Evolutionary conservation across 2,797 vertebrate species (phyloP).

Genomic region (Schizopygopsis malacanthus): DNA sequence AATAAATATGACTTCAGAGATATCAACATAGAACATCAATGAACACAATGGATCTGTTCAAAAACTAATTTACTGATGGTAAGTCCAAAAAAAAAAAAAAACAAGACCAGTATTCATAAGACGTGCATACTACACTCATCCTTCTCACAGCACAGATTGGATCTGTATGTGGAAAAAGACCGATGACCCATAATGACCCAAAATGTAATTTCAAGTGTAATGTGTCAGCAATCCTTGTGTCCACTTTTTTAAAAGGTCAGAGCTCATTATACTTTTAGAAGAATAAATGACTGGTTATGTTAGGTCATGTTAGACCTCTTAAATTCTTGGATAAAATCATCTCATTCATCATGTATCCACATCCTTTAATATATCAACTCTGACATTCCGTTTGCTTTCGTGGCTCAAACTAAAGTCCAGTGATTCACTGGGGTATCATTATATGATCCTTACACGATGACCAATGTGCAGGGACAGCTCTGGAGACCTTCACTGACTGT

Average conservation of each 20-base stretch:
- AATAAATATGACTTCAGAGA: not conserved
- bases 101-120: not conserved
- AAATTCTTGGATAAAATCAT: not conserved
- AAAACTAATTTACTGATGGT: not conserved
- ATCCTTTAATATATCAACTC: not conserved
- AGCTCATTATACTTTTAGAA: not conserved
- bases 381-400: not conserved
- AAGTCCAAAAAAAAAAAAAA: not conserved
- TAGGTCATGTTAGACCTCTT: not conserved
- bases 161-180: not conserved
- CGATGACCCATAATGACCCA: not conserved
- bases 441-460: not conserved
- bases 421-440: conserved; percentile 6
- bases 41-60: not conserved
- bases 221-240: not conserved
- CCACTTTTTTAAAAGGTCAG: not conserved
- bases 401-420: not conserved
- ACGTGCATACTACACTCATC: not conserved
- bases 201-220: not conserved
- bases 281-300: not conserved
- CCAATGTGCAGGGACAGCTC: conserved; percentile 16
- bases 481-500: conserved; percentile 35
- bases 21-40: not conserved
- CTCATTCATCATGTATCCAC: not conserved
- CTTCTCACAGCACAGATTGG: not conserved